phyloP scores from a whole-genome alignment of 2,113 vertebrate genomes.

The Cariama cristata region DNA sequence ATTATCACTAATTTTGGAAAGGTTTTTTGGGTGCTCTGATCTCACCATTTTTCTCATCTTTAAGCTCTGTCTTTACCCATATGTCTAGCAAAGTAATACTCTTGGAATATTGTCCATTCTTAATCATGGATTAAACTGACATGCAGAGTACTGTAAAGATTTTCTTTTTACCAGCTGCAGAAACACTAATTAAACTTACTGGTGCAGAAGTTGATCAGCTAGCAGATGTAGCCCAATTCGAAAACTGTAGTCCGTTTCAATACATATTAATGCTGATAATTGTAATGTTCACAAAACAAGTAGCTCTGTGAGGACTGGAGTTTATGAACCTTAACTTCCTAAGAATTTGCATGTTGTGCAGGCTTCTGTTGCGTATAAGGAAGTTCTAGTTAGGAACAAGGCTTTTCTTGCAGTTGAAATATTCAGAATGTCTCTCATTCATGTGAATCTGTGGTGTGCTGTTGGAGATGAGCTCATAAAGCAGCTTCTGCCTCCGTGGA shows the following conservation, averaged over 20 bases:
- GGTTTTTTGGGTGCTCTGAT: neutral
- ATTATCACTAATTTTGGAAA: neutral
- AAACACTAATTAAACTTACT: neutral
- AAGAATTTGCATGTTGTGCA: neutral
- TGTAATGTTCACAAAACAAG: neutral
- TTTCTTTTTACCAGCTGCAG: neutral
- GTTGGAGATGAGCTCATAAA: neutral
- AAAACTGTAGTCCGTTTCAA: neutral
- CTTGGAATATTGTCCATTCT: neutral
- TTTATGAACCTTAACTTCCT: neutral
- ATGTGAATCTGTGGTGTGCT: neutral
- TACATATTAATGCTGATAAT: neutral
- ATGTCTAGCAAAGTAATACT: neutral
- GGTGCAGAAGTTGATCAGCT: neutral
- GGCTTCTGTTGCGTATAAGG: neutral
- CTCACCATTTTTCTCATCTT: neutral
- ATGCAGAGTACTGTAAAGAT: neutral
- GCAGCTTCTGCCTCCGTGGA: neutral
- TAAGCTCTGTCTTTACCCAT: neutral
- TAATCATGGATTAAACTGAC: neutral
- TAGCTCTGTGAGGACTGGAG: neutral
- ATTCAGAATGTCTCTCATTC: neutral
- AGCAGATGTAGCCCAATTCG: neutral
- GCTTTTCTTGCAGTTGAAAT: neutral
- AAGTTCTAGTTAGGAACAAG: neutral